phyloP scores from a whole-genome alignment of 2,888 invertebrate species.

The Pseudeuparius sepicola region DNA sequence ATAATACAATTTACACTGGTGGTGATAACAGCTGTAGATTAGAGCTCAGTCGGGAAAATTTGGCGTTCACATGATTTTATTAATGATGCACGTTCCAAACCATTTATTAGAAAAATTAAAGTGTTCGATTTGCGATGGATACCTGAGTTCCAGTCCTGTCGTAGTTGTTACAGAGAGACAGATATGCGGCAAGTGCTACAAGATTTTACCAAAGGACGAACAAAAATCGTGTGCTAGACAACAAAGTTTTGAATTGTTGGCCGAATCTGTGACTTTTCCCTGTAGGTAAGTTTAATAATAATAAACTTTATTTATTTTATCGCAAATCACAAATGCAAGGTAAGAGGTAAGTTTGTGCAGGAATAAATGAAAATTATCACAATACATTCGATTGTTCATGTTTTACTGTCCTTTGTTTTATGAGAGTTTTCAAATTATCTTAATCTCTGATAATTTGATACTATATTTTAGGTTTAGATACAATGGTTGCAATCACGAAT shows the following conservation, averaged over 20 bases:
- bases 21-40: too few relatives aligned
- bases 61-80: too few relatives aligned
- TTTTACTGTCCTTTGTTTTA: too few relatives aligned
- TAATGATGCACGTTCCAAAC: conserved; percentile 29
- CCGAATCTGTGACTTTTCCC: conserved; percentile 28
- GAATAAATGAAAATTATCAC: neutral
- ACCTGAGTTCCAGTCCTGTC: conserved; percentile 27
- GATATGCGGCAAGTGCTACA: conserved; percentile 32
- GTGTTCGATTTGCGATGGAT: conserved; percentile 28
- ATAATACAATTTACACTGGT: too few relatives aligned
- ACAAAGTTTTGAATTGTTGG: conserved; percentile 28
- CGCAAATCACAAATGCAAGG: too few relatives aligned
- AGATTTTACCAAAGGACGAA: conserved; percentile 27
- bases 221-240: conserved; percentile 26
- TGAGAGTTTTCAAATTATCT: too few relatives aligned
- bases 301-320: too few relatives aligned
- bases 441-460: too few relatives aligned
- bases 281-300: conserved; percentile 28
- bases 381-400: conserved; percentile 15
- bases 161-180: conserved; percentile 25
- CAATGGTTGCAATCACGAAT: conserved; percentile 27
- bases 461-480: too few relatives aligned
- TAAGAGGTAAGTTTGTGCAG: too few relatives aligned
- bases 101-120: conserved; percentile 25
- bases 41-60: too few relatives aligned